Percentiles rank a stretch among this genome's conserved stretches.
phyloP scores from a whole-genome alignment of 2,888 invertebrate species.

The Drosophila siamana region DNA sequence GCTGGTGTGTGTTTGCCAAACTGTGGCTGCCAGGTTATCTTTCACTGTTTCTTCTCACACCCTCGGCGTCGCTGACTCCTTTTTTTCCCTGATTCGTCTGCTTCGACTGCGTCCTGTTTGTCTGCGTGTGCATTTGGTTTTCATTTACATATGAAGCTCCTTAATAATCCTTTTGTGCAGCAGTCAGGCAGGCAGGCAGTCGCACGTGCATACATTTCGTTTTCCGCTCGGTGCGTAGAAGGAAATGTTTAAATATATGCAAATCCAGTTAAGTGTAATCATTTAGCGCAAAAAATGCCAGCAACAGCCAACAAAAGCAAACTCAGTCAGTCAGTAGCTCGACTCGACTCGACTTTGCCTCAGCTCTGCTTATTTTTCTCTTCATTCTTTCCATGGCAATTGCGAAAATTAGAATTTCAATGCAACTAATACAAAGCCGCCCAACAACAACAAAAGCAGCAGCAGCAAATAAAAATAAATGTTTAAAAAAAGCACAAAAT shows the following conservation, averaged over 20 bases:
- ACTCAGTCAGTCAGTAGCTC: slow-evolving; percentile 34
- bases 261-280: slow-evolving; percentile 81
- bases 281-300: slow-evolving; percentile 74
- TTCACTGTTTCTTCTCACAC: slow-evolving; percentile 50
- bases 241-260: slow-evolving; percentile 82
- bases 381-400: slow-evolving; percentile 42
- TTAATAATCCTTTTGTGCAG: slow-evolving; percentile 81
- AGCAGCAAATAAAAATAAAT: no score
- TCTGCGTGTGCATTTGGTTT: slow-evolving; percentile 81
- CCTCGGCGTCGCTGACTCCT: no score
- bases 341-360: neutral
- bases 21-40: slow-evolving; percentile 82
- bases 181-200: slow-evolving; percentile 59
- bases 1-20: slow-evolving; percentile 76
- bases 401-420: slow-evolving; percentile 76
- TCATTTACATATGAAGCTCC: slow-evolving; percentile 82
- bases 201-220: slow-evolving; percentile 78
- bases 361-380: slow-evolving; percentile 19
- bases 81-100: neutral
- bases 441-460: slow-evolving; percentile 27
- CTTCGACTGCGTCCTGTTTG: slow-evolving; percentile 41
- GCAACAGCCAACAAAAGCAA: slow-evolving; percentile 50
- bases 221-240: slow-evolving; percentile 73
- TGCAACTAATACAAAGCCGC: slow-evolving; percentile 70
- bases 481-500: slow-evolving; percentile 33